Percentiles rank a stretch among this genome's conserved stretches.
Evolutionary conservation across 2,113 vertebrate genomes (phyloP).

Genomic region (Potamarius usumacintae): DNA sequence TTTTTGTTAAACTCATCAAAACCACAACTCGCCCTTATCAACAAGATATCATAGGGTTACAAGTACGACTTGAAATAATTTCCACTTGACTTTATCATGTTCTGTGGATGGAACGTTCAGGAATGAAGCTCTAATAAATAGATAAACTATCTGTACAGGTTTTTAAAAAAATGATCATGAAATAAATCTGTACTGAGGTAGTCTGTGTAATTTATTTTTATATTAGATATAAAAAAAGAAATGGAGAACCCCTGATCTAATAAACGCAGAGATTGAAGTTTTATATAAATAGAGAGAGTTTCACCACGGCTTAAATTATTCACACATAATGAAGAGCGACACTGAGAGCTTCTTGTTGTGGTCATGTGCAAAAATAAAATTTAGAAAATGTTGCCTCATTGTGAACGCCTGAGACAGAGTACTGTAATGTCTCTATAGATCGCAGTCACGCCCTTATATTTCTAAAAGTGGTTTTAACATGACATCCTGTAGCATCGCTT

Average conservation of each 20-base stretch:
- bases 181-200: not conserved
- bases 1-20: not conserved
- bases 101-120: not conserved
- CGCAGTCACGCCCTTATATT: not conserved
- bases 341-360: not conserved
- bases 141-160: not conserved
- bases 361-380: not conserved
- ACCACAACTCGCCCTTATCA: not conserved
- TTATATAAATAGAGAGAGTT: not conserved
- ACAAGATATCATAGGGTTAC: not conserved
- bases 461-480: not conserved
- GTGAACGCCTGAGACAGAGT: not conserved
- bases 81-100: not conserved
- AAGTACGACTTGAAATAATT: not conserved
- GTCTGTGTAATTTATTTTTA: not conserved
- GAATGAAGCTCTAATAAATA: not conserved
- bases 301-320: slow-evolving; percentile 15
- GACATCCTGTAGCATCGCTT: not conserved
- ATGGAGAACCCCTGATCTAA: not conserved
- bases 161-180: not conserved
- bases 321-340: not conserved
- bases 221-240: not conserved
- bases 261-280: slow-evolving; percentile 8
- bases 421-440: not conserved
- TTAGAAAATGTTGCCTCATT: not conserved